Evolutionary conservation across 2,113 vertebrate genomes (phyloP).

Genomic region (Prionailurus viverrinus): DNA sequence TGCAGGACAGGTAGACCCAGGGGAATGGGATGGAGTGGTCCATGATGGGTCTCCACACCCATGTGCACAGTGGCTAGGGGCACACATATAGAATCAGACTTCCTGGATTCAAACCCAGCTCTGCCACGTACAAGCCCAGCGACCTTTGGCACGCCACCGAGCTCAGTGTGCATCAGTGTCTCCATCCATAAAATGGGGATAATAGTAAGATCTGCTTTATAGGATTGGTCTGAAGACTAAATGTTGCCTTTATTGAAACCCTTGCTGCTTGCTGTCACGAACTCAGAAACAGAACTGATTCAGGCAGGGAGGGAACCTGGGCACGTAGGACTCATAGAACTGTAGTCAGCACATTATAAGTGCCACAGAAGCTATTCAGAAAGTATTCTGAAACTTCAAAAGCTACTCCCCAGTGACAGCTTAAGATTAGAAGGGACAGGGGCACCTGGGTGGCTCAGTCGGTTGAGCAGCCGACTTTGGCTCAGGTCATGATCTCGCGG

Average conservation of each 20-base stretch:
- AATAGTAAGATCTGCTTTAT: background rate
- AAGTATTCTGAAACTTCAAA: background rate
- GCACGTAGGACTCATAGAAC: fast-evolving
- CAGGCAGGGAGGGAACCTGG: background rate
- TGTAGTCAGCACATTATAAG: fast-evolving
- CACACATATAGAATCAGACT: background rate
- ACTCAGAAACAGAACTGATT: background rate
- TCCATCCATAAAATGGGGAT: background rate
- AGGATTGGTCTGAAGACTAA: background rate
- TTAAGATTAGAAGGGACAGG: background rate
- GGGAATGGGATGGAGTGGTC: background rate
- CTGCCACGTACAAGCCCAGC: background rate
- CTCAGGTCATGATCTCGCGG: background rate
- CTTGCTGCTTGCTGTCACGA: background rate
- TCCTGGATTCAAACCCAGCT: background rate
- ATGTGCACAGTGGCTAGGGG: background rate
- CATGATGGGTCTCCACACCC: too few relatives aligned
- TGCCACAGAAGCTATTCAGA: background rate
- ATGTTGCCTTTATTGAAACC: background rate
- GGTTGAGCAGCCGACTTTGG: background rate
- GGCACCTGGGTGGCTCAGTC: background rate
- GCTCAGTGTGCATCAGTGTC: background rate
- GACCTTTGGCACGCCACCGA: fast-evolving
- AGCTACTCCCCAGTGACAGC: background rate
- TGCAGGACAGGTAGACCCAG: background rate